Conservation (phyloP, 2,113 vertebrate species). For the Caranx melampygus region DNA sequence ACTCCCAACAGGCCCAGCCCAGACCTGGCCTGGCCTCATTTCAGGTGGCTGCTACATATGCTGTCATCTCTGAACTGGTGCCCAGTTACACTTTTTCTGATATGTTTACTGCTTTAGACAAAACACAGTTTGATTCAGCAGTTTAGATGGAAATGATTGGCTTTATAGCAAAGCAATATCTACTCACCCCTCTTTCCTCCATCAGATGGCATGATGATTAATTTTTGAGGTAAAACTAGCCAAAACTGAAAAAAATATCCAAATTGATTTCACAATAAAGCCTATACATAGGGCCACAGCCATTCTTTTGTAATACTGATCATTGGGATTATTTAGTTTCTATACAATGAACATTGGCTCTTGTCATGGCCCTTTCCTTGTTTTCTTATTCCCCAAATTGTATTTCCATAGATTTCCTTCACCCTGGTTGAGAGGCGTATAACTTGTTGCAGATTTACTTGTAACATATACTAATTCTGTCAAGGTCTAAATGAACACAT, state of each 20-base stretch:
- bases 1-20: constrained; percentile 27
- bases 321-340: too few relatives aligned
- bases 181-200: background rate
- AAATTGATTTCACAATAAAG: background rate
- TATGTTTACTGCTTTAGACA: constrained; percentile 46
- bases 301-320: too few relatives aligned
- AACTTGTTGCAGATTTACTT: too few relatives aligned
- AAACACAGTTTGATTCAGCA: constrained; percentile 42
- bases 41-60: constrained; percentile 67
- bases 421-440: background rate
- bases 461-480: too few relatives aligned
- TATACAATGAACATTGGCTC: too few relatives aligned
- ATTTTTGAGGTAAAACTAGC: background rate
- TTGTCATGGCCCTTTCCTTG: background rate
- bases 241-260: too few relatives aligned
- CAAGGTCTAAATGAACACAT: too few relatives aligned
- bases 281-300: too few relatives aligned
- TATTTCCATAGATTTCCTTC: background rate
- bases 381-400: background rate
- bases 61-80: constrained; percentile 62
- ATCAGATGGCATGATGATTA: background rate
- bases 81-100: constrained; percentile 48
- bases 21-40: constrained; percentile 53
- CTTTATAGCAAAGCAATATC: background rate
- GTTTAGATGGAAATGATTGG: constrained; percentile 14